Percentiles rank a stretch among this genome's conserved stretches.
Conservation (phyloP, 2,888 invertebrate species). For the Myathropa florea region DNA sequence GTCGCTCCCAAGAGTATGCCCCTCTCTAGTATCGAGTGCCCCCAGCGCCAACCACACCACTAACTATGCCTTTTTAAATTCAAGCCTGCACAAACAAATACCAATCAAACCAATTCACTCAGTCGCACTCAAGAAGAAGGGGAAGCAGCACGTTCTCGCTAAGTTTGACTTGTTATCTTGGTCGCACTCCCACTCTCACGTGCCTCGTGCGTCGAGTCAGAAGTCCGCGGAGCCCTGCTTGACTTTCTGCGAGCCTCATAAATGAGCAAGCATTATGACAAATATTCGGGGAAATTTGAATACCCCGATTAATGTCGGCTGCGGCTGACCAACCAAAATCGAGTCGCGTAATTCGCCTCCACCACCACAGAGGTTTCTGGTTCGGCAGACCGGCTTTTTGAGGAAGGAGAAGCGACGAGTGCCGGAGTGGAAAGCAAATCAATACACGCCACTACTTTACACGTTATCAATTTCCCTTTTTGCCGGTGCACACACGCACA, state of each 20-base stretch:
- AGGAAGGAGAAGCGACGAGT: conserved; percentile 26
- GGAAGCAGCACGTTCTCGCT: conserved; percentile 28
- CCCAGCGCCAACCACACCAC: not conserved
- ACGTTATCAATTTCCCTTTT: conserved; percentile 32
- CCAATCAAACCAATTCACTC: conserved; percentile 35
- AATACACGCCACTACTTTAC: not conserved
- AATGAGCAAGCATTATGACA: conserved; percentile 80
- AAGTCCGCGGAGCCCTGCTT: not conserved
- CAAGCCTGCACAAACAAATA: not conserved
- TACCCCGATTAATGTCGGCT: conserved; percentile 50
- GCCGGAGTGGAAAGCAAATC: conserved; percentile 2
- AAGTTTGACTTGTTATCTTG: too few species aligned
- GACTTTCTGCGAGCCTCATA: conserved; percentile 77
- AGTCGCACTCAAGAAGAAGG: conserved; percentile 37
- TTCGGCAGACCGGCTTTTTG: not conserved
- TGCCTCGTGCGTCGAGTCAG: not conserved
- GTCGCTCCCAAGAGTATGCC: not conserved
- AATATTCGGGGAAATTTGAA: conserved; percentile 71
- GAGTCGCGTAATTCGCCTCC: conserved; percentile 39
- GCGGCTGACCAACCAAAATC: conserved; percentile 38
- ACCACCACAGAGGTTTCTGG: conserved; percentile 2
- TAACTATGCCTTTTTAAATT: not conserved
- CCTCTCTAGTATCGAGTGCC: not conserved
- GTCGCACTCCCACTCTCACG: conserved; percentile 43
- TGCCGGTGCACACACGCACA: not conserved